A percentile compares a stretch with the other conserved stretches of the same genome.
Conservation (phyloP, 2,888 invertebrate species). For the Cryptus viduatorius region DNA sequence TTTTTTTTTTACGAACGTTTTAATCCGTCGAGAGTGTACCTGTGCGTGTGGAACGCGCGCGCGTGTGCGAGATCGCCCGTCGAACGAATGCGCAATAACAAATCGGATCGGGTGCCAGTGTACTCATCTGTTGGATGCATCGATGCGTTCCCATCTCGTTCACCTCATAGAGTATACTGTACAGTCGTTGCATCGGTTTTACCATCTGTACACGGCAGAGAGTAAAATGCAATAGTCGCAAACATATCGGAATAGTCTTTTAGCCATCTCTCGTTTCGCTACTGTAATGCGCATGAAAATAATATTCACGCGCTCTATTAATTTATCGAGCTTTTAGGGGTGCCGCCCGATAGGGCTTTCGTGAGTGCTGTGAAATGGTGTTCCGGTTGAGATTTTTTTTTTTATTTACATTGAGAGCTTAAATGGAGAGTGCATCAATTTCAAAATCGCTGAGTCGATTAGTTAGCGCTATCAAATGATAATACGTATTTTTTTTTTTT, state of each 20-base stretch:
- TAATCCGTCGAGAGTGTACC: constrained; percentile 41
- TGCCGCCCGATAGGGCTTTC: neutral
- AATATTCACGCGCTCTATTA: constrained; percentile 49
- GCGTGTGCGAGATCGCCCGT: neutral
- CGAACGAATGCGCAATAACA: constrained; percentile 42
- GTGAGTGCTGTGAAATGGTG: neutral
- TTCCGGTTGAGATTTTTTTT: neutral
- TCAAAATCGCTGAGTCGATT: too few relatives aligned
- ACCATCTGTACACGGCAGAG: neutral
- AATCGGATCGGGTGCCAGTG: constrained; percentile 27
- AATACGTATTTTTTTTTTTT: neutral
- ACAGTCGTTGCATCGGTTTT: neutral
- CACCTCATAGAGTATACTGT: neutral
- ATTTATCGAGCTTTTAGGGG: constrained; percentile 39
- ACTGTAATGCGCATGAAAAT: constrained; percentile 35
- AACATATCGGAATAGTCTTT: neutral
- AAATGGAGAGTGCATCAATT: neutral
- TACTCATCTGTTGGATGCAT: constrained; percentile 31
- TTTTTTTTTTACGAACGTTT: constrained; percentile 31
- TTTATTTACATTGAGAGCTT: neutral
- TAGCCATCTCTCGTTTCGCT: neutral
- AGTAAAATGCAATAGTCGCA: neutral
- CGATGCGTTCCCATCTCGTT: constrained; percentile 38
- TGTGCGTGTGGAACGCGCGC: neutral
- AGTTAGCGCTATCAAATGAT: neutral